Conservation (phyloP, 2,113 vertebrate genomes). For the Rafetus swinhoei region DNA sequence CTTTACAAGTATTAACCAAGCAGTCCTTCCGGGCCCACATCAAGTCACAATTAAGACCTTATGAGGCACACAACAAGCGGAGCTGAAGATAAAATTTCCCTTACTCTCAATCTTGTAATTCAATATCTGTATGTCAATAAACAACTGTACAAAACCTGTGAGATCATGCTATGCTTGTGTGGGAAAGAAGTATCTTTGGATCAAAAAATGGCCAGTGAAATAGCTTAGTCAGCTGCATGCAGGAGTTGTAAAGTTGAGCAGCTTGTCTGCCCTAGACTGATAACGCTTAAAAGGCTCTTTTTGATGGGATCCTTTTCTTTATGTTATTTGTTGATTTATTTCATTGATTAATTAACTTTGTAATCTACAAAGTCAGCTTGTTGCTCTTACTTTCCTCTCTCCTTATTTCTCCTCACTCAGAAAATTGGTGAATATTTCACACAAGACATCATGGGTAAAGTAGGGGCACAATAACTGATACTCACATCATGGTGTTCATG, state of each 20-base stretch:
- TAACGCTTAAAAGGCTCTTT: neutral
- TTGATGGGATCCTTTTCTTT: neutral
- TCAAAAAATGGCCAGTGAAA: neutral
- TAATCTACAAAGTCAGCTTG: neutral
- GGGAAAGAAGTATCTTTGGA: neutral
- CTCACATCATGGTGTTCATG: neutral
- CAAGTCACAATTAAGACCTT: neutral
- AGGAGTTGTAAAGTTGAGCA: neutral
- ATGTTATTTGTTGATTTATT: neutral
- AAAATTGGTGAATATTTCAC: fast-evolving
- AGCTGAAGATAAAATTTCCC: neutral
- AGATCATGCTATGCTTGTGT: neutral
- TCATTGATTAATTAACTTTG: neutral
- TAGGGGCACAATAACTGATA: neutral
- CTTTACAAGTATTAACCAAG: neutral
- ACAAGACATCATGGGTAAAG: neutral
- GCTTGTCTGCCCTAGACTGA: neutral
- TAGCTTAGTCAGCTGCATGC: neutral
- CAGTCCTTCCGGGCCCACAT: neutral
- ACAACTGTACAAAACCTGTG: neutral
- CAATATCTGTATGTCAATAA: neutral
- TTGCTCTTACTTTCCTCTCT: neutral
- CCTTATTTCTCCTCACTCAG: neutral
- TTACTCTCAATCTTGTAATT: neutral
- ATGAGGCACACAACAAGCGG: neutral